These are phyloP conservation scores for Clarias pachynema DNA, from an alignment of 2,797 vertebrate species.

Conservation along the genomic window DNA sequence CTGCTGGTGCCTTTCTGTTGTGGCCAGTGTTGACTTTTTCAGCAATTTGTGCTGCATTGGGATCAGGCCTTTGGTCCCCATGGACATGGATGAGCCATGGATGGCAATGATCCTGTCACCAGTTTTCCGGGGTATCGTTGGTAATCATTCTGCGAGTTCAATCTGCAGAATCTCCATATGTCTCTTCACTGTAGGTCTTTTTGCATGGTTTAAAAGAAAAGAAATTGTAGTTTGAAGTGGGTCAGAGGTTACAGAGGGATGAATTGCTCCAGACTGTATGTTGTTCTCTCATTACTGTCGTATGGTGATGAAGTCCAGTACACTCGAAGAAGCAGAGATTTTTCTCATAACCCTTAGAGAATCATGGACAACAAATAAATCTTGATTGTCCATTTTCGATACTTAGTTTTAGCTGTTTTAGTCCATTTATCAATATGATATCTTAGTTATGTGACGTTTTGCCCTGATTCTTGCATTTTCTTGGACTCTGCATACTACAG, in stretches of 20 bases:
- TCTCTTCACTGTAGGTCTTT: background rate
- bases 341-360: background rate
- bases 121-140: too few species aligned
- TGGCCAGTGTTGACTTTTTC: too few species aligned
- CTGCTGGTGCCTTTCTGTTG: too few species aligned
- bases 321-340: background rate
- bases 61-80: too few species aligned
- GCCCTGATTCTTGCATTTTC: background rate
- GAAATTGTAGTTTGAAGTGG: background rate
- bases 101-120: too few species aligned
- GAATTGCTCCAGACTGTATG: background rate
- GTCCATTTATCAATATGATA: background rate
- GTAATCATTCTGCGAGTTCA: too few species aligned
- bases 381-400: background rate
- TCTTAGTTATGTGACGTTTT: background rate
- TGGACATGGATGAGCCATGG: too few species aligned
- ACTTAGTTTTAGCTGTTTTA: background rate
- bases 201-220: background rate
- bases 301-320: background rate
- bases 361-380: background rate
- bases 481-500: background rate
- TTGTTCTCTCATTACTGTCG: background rate
- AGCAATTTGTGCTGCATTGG: too few species aligned
- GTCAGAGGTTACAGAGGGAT: background rate
- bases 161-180: background rate